phyloP scores from a whole-genome alignment of 2,113 vertebrate species.

The Furnarius figulus region DNA sequence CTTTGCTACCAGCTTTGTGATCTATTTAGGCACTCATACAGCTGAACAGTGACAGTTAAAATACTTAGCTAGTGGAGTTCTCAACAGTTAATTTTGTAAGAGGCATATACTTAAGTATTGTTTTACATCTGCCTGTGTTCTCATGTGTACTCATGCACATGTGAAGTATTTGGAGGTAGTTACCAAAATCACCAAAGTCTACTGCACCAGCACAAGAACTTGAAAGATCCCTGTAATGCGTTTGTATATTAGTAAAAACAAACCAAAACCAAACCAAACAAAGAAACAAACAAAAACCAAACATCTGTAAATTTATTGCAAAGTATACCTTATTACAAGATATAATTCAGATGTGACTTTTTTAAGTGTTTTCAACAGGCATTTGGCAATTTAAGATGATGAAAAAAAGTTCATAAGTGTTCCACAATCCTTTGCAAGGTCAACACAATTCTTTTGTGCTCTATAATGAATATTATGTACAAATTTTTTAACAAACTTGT shows the following conservation, averaged over 20 bases:
- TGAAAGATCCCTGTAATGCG: neutral
- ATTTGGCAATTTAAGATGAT: neutral
- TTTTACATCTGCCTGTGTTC: neutral
- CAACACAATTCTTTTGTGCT: neutral
- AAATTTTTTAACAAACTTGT: neutral
- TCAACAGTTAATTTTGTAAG: neutral
- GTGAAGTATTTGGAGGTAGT: neutral
- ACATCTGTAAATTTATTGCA: neutral
- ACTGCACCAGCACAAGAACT: neutral
- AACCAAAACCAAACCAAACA: neutral
- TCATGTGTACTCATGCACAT: rapidly evolving
- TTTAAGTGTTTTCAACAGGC: neutral
- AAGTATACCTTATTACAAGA: neutral
- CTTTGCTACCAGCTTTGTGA: neutral
- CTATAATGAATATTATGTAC: neutral
- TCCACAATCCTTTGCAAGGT: neutral
- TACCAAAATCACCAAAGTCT: neutral
- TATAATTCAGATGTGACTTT: neutral
- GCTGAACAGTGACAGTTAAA: neutral
- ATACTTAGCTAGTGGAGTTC: neutral
- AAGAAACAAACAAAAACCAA: neutral
- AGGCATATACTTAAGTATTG: neutral
- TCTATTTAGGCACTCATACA: neutral
- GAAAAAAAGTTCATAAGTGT: neutral
- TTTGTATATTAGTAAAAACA: neutral